Conservation (phyloP, 92 coral and sea anemone species). For the Epizoanthus scotinus region DNA sequence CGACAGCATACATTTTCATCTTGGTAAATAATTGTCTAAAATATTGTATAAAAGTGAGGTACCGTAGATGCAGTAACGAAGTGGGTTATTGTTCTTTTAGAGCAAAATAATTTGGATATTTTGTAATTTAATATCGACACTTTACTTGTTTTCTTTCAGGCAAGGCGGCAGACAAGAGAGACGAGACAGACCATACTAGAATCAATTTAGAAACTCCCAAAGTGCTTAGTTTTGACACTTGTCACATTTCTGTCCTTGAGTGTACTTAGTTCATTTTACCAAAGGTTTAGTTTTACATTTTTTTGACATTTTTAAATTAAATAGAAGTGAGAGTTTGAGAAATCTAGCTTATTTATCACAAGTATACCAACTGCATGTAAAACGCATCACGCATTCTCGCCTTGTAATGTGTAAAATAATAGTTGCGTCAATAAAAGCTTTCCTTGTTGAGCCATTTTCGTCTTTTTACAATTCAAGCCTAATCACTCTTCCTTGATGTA, state of each 20-base stretch:
- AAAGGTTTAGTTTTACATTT: neutral
- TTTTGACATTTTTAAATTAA: constrained; percentile 8
- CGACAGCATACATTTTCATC: too few species aligned
- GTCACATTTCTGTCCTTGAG: neutral
- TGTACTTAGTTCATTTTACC: constrained; percentile 12
- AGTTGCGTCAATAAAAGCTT: constrained; percentile 24
- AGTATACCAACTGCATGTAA: too few species aligned
- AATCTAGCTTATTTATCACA: constrained; percentile 22
- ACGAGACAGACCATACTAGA: constrained; percentile 80
- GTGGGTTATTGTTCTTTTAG: too few species aligned
- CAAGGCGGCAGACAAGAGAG: constrained; percentile 86
- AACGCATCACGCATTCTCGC: neutral
- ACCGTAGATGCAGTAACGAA: too few species aligned
- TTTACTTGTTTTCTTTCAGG: constrained; percentile 43
- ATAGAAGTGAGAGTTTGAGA: neutral
- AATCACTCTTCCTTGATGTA: too few species aligned
- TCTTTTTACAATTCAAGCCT: too few species aligned
- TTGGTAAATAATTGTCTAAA: too few species aligned
- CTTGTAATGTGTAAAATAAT: neutral
- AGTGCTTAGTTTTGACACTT: neutral
- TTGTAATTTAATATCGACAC: neutral
- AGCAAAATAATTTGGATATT: neutral
- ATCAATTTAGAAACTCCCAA: constrained; percentile 13
- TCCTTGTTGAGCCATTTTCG: too few species aligned
- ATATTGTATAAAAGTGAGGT: too few species aligned